A percentile compares a stretch with the other conserved stretches of the same genome.
These are phyloP conservation scores for Oligia latruncula DNA, from an alignment of 2,888 invertebrate genomes.

Conservation along the genomic window DNA sequence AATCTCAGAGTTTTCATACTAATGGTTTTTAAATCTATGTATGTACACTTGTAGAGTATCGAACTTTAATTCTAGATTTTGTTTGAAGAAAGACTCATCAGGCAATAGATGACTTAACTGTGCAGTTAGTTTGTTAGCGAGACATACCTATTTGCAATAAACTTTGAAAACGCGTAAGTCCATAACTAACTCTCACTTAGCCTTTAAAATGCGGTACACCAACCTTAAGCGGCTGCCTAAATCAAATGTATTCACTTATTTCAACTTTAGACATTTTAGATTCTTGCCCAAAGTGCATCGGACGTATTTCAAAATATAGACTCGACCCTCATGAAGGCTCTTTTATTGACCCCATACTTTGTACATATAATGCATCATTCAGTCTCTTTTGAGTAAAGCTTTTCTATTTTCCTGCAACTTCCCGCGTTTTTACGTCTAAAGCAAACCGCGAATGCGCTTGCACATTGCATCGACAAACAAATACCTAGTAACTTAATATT, in stretches of 20 bases:
- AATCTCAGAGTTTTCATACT: conserved; percentile 48
- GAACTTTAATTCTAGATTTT: conserved; percentile 1
- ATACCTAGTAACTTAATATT: conserved; percentile 1
- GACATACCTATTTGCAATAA: background rate
- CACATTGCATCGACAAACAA: background rate
- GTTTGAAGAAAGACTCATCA: background rate
- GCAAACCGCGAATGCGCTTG: background rate
- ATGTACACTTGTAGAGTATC: background rate
- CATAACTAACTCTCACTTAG: background rate
- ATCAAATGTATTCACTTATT: too few relatives aligned
- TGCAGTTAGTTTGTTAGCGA: background rate
- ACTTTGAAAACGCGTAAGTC: background rate
- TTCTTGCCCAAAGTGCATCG: background rate
- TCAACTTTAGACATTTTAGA: background rate
- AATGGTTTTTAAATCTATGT: conserved; percentile 40
- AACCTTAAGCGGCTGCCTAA: background rate
- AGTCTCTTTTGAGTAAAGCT: background rate
- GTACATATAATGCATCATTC: background rate
- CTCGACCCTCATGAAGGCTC: background rate
- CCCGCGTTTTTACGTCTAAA: background rate
- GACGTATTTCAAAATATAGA: background rate
- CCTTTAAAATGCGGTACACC: background rate
- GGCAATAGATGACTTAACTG: background rate
- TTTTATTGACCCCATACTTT: background rate
- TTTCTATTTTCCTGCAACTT: background rate